Percentiles rank a stretch among this genome's conserved stretches.
Conservation (phyloP, 2,113 vertebrate species). For the Corythornis vintsioides region DNA sequence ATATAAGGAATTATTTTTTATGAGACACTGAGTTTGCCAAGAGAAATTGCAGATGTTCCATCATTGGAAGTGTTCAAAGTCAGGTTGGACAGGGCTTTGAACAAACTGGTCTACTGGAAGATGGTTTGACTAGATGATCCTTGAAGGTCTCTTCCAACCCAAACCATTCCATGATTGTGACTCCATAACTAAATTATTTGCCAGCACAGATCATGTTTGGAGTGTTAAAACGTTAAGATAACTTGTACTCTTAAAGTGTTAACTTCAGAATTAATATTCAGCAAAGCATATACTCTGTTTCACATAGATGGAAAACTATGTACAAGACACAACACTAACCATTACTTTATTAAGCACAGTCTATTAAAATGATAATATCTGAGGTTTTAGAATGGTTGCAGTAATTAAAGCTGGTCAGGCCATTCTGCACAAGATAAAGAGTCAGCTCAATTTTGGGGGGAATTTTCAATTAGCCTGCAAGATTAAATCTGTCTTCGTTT, state of each 20-base stretch:
- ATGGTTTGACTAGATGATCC: not conserved
- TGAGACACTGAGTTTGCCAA: not conserved
- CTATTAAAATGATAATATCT: constrained; percentile 26
- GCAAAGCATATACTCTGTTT: not conserved
- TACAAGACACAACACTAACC: not conserved
- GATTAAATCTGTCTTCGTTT: not conserved
- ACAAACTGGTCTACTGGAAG: not conserved
- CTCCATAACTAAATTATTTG: not conserved
- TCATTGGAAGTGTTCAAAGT: accelerated
- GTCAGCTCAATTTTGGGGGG: not conserved
- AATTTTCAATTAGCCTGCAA: not conserved
- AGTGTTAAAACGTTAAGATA: not conserved
- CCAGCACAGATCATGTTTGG: not conserved
- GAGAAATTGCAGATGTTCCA: not conserved
- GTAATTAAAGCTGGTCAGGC: not conserved
- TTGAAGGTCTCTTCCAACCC: not conserved
- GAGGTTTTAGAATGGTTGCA: not conserved
- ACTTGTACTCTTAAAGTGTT: not conserved
- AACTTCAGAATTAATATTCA: not conserved
- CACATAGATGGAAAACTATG: not conserved
- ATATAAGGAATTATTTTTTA: not conserved
- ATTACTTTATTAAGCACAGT: not conserved
- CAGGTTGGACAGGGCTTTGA: not conserved
- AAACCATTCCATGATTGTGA: not conserved
- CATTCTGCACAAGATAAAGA: not conserved